Percentiles rank a stretch among this genome's conserved stretches.
Conservation (phyloP, 2,113 vertebrate genomes). For the Protobothrops flavoviridis region DNA sequence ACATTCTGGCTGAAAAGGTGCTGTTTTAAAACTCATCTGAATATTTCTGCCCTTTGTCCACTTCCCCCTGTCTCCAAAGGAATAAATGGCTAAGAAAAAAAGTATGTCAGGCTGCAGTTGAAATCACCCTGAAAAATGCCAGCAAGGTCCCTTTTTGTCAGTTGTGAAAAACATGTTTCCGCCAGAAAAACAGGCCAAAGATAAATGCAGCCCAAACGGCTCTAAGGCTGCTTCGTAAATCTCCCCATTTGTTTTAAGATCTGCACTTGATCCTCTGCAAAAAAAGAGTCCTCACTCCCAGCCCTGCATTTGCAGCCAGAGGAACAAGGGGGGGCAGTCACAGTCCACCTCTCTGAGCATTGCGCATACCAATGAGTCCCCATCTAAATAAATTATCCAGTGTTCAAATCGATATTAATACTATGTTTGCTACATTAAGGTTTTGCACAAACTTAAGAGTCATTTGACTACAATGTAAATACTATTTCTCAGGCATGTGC, state of each 20-base stretch:
- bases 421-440: conserved; percentile 75
- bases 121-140: conserved; percentile 63
- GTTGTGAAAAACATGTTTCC: conserved; percentile 70
- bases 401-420: conserved; percentile 79
- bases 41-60: conserved; percentile 16
- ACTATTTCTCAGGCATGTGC: conserved; percentile 68
- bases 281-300: conserved; percentile 49
- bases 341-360: conserved; percentile 69
- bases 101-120: conserved; percentile 56
- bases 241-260: conserved; percentile 77
- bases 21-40: background rate
- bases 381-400: conserved; percentile 79
- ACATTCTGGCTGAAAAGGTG: background rate
- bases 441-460: conserved; percentile 74
- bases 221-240: conserved; percentile 67
- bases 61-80: conserved; percentile 37
- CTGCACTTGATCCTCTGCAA: conserved; percentile 66
- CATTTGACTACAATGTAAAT: conserved; percentile 75
- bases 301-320: conserved; percentile 72
- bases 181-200: conserved; percentile 71
- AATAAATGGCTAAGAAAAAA: conserved; percentile 27
- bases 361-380: conserved; percentile 76
- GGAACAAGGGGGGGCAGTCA: conserved; percentile 74
- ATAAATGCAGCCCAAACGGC: conserved; percentile 67
- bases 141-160: conserved; percentile 70